A percentile compares a stretch with the other conserved stretches of the same genome.
Conservation (phyloP, 2,113 vertebrate species). For the Xenotilapia longispinis region DNA sequence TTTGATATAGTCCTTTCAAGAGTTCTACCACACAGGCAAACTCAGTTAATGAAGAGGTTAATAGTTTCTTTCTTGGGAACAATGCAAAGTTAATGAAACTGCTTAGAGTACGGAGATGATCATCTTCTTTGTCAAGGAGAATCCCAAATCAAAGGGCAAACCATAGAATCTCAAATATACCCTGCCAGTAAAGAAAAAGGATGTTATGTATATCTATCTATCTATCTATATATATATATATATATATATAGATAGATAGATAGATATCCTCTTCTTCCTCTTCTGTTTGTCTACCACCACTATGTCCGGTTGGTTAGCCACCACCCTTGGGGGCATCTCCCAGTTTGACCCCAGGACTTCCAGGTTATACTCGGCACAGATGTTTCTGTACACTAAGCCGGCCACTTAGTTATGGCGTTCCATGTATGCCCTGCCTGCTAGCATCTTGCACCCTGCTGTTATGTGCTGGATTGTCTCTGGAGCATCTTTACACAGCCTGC, state of each 20-base stretch:
- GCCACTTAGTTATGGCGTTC: no score
- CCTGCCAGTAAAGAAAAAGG: background rate
- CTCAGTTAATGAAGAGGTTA: background rate
- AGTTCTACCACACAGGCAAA: background rate
- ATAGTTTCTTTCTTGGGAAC: background rate
- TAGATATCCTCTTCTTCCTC: no score
- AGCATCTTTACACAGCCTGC: no score
- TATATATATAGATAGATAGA: rapidly evolving
- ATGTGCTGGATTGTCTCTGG: no score
- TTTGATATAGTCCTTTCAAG: background rate
- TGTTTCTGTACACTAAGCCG: no score
- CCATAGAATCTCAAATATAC: background rate
- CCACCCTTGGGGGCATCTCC: no score
- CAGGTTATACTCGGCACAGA: no score
- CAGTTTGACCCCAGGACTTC: no score
- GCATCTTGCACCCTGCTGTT: no score
- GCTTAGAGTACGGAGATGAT: background rate
- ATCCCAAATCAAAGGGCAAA: background rate
- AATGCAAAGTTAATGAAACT: background rate
- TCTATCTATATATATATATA: rapidly evolving
- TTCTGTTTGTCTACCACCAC: no score
- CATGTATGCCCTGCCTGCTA: no score
- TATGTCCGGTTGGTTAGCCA: no score
- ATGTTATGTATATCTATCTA: rapidly evolving
- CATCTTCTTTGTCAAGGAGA: background rate